Percentiles rank a stretch among this genome's conserved stretches.
Conservation (phyloP, 23 tunicate genomes). For the Pegea sp. region DNA sequence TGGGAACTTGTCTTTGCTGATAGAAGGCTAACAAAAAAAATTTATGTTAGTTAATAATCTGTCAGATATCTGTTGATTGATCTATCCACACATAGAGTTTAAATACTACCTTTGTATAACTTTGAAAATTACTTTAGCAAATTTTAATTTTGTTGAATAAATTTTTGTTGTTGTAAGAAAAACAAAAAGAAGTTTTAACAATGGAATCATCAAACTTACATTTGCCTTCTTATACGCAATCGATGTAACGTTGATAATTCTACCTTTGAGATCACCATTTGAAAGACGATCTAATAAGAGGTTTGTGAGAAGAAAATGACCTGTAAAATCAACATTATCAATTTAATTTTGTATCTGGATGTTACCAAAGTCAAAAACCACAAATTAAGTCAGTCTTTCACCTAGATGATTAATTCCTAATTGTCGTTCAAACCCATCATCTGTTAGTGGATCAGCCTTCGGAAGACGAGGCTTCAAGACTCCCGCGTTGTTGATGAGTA, state of each 20-base stretch:
- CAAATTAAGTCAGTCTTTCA: constrained; percentile 1
- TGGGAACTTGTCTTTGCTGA: too few relatives aligned
- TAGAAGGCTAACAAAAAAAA: too few relatives aligned
- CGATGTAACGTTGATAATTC: constrained; percentile 59
- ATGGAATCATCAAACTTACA: constrained; percentile 7
- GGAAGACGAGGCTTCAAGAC: constrained; percentile 85
- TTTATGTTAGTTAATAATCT: too few relatives aligned
- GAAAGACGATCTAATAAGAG: constrained; percentile 27
- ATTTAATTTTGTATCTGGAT: too few relatives aligned
- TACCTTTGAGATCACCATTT: constrained; percentile 15
- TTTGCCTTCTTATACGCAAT: constrained; percentile 27
- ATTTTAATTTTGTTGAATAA: too few relatives aligned
- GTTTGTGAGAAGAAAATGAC: constrained; percentile 70
- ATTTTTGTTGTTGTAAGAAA: too few relatives aligned
- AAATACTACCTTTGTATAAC: too few relatives aligned
- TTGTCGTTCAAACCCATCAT: constrained; percentile 80
- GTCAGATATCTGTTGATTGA: too few relatives aligned
- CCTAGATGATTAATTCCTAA: constrained; percentile 80
- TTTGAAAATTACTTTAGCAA: too few relatives aligned
- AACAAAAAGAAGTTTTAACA: background rate
- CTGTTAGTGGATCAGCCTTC: constrained; percentile 36
- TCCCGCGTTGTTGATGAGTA: constrained; percentile 85
- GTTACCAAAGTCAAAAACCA: too few relatives aligned
- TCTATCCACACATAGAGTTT: too few relatives aligned
- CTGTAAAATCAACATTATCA: background rate